These are phyloP conservation scores for Halocaridina rubra DNA, from an alignment of 2,888 invertebrate species.

Conservation along the genomic window DNA sequence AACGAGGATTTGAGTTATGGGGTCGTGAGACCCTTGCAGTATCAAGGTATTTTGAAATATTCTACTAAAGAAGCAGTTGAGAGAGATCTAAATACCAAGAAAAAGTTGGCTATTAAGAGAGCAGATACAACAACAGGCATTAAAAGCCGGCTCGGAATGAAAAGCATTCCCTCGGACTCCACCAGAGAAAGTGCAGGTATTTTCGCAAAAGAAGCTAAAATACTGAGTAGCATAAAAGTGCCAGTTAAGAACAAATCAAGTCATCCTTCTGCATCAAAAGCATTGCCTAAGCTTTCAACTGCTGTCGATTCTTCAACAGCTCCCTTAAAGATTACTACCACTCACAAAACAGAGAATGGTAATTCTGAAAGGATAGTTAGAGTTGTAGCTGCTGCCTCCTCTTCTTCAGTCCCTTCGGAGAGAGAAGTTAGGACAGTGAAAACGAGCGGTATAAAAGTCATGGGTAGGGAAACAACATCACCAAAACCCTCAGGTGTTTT, in stretches of 20 bases:
- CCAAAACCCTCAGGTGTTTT: conserved; percentile 47
- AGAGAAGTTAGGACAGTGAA: conserved; percentile 60
- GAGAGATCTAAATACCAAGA: conserved; percentile 10
- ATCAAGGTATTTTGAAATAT: conserved; percentile 61
- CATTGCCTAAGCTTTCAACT: neutral
- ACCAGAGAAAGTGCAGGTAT: conserved; percentile 56
- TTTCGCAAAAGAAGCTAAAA: conserved; percentile 62
- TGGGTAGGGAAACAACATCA: conserved; percentile 48
- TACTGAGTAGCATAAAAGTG: too few species aligned
- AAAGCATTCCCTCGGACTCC: neutral
- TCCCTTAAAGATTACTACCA: neutral
- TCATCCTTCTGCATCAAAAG: neutral
- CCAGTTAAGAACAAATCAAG: neutral
- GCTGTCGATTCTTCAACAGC: neutral
- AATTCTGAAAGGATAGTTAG: neutral
- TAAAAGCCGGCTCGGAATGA: conserved; percentile 38
- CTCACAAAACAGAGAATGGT: neutral
- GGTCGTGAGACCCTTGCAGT: conserved; percentile 39
- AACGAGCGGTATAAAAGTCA: conserved; percentile 60
- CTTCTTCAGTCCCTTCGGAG: conserved; percentile 26
- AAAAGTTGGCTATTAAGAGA: conserved; percentile 19
- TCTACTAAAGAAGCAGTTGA: conserved; percentile 55
- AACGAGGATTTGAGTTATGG: conserved; percentile 9
- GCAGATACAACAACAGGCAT: conserved; percentile 50
- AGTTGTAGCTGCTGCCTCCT: conserved; percentile 14